phyloP scores from a whole-genome alignment of 2,797 vertebrate genomes.

The Thripadectes ignobilis region DNA sequence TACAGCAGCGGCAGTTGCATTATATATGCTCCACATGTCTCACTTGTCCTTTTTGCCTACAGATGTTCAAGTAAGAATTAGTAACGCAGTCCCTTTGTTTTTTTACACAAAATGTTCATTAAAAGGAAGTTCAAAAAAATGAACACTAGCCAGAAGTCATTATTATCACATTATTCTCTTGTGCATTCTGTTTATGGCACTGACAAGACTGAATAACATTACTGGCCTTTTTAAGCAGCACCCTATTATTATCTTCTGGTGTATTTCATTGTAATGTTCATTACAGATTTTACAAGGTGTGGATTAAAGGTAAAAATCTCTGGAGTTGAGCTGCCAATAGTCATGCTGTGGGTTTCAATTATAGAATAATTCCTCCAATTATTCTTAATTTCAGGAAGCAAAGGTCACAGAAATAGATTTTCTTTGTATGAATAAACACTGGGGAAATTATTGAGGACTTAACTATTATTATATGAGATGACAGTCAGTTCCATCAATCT shows the following conservation, averaged over 20 bases:
- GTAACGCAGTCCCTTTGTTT: neutral
- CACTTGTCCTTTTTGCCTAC: conserved; percentile 13
- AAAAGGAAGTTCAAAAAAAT: conserved; percentile 9
- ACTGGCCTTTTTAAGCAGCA: conserved; percentile 13
- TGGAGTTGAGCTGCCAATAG: conserved; percentile 42
- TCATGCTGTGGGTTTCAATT: conserved; percentile 60
- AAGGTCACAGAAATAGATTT: conserved; percentile 50
- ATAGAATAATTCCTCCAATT: conserved; percentile 53
- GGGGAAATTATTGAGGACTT: conserved; percentile 40
- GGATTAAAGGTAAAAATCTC: conserved; percentile 67
- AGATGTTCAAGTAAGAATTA: conserved; percentile 36
- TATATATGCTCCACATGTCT: neutral
- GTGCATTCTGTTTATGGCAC: conserved; percentile 36
- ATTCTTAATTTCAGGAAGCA: conserved; percentile 66
- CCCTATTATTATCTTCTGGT: conserved; percentile 33
- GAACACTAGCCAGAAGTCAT: conserved; percentile 25
- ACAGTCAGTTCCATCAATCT: neutral
- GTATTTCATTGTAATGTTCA: conserved; percentile 57
- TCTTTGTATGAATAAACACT: conserved; percentile 27
- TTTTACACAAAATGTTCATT: neutral
- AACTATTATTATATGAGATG: neutral
- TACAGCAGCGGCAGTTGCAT: neutral
- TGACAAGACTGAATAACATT: conserved; percentile 13
- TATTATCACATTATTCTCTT: conserved; percentile 49
- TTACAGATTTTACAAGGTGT: conserved; percentile 51